These are phyloP conservation scores for Spatulosminthurus flaviceps DNA, from an alignment of 2,888 invertebrate genomes.

Conservation along the genomic window DNA sequence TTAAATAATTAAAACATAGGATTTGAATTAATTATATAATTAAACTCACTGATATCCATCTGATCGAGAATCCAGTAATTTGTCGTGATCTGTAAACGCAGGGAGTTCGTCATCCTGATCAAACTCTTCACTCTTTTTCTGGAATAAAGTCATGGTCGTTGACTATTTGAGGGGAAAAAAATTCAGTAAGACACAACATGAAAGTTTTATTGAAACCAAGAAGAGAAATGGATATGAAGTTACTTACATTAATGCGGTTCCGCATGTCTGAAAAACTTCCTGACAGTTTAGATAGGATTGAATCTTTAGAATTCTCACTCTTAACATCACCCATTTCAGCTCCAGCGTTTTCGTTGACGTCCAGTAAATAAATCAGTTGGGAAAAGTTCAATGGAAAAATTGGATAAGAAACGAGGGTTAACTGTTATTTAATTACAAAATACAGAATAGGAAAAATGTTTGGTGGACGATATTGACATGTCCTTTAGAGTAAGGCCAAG, in stretches of 20 bases:
- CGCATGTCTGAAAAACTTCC: neutral
- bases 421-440: neutral
- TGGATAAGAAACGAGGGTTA: neutral
- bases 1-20: too few relatives aligned
- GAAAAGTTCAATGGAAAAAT: neutral
- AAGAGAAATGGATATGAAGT: too few relatives aligned
- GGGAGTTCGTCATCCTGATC: constrained; percentile 3
- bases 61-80: neutral
- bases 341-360: neutral
- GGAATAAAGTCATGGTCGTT: neutral
- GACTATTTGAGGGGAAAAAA: neutral
- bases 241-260: neutral
- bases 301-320: neutral
- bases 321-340: neutral
- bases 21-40: too few relatives aligned
- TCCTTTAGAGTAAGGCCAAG: too few relatives aligned
- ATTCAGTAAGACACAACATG: neutral
- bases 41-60: too few relatives aligned
- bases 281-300: neutral
- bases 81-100: neutral
- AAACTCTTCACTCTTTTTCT: neutral
- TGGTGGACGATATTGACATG: neutral
- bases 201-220: neutral
- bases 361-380: neutral
- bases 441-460: neutral